Evolutionary conservation across 2,113 vertebrate species (phyloP).

Genomic region (Saiga tatarica): DNA sequence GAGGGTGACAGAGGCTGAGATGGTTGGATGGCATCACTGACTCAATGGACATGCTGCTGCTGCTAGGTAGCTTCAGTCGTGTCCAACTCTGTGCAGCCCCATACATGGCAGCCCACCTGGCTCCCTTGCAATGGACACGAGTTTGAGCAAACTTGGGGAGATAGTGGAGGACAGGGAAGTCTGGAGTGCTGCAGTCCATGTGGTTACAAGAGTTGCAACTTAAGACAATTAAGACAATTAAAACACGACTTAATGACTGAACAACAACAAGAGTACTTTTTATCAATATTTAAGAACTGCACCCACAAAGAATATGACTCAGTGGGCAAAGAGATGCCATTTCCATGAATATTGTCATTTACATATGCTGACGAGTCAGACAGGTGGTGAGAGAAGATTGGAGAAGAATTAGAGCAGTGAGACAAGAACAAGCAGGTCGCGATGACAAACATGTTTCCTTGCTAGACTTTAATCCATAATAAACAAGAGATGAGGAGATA

Average conservation of each 20-base stretch:
- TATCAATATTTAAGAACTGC: constrained; percentile 27
- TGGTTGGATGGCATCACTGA: neutral
- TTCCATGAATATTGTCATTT: neutral
- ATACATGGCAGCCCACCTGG: neutral
- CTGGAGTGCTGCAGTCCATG: neutral
- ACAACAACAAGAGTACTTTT: neutral
- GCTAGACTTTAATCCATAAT: neutral
- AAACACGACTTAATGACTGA: neutral
- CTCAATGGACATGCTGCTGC: neutral
- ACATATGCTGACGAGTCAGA: neutral
- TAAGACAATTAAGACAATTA: neutral
- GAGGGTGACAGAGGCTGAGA: neutral
- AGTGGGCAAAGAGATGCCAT: neutral
- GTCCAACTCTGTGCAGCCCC: neutral
- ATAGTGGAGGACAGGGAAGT: neutral
- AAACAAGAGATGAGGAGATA: neutral
- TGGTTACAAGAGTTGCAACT: neutral
- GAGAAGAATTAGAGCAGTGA: neutral
- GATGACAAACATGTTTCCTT: neutral
- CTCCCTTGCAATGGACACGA: neutral
- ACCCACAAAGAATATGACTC: constrained; percentile 46
- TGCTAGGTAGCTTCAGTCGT: neutral
- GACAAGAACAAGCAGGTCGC: neutral
- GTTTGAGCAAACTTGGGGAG: neutral
- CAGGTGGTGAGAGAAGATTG: neutral